These are phyloP conservation scores for Cacatua alba DNA, from an alignment of 2,113 vertebrate species.

Conservation along the genomic window DNA sequence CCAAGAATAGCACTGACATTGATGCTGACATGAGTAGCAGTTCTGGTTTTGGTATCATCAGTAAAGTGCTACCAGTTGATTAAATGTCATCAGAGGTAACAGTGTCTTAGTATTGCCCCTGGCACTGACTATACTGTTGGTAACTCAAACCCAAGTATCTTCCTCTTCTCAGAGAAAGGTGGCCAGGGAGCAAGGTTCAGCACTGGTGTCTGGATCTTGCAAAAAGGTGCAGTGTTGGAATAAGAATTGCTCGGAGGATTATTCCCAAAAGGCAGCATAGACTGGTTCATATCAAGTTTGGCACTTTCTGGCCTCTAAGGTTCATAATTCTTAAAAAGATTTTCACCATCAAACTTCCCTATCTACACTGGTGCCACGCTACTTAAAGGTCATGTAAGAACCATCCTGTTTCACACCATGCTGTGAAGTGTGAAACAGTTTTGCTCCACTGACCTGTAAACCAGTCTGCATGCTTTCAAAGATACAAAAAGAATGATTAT, in stretches of 20 bases:
- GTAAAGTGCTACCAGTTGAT: background rate
- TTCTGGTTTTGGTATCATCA: background rate
- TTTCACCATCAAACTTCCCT: background rate
- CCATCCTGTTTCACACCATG: background rate
- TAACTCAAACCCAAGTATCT: background rate
- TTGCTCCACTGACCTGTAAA: background rate
- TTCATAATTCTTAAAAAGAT: background rate
- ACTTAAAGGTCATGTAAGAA: background rate
- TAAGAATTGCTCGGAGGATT: background rate
- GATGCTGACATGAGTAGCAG: background rate
- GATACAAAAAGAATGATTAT: background rate
- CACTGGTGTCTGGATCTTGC: background rate
- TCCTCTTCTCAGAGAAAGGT: background rate
- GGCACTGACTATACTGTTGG: background rate
- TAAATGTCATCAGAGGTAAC: background rate
- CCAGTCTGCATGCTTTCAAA: background rate
- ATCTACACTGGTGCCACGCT: rapidly evolving
- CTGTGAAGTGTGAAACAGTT: background rate
- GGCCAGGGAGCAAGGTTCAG: background rate
- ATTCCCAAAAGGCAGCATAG: background rate
- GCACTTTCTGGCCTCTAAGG: background rate
- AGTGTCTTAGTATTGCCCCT: background rate
- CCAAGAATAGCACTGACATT: background rate
- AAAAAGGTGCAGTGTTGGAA: background rate
- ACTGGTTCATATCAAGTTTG: background rate